Evolutionary conservation across 2,888 invertebrate species (phyloP).

Genomic region (Anaspis maculata): DNA sequence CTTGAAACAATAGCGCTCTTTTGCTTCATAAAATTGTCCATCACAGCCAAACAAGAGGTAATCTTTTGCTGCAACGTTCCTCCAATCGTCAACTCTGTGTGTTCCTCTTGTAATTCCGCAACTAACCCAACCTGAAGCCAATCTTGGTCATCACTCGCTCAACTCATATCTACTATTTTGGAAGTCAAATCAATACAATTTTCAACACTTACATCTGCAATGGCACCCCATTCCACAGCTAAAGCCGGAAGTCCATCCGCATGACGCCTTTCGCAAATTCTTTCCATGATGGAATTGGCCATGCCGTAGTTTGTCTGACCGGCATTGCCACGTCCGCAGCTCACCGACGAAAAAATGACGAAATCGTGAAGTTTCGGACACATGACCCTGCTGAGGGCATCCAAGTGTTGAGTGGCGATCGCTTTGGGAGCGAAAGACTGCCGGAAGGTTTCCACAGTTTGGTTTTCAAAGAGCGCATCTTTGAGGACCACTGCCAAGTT

Average conservation of each 20-base stretch:
- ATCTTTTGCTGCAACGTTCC: conserved; percentile 60
- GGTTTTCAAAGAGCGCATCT: too few species aligned
- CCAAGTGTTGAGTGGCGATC: too few species aligned
- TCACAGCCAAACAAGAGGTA: conserved; percentile 48
- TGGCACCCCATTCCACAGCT: conserved; percentile 98
- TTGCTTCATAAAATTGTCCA: conserved; percentile 63
- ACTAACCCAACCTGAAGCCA: too few species aligned
- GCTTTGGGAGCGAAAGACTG: too few species aligned
- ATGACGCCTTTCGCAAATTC: too few species aligned
- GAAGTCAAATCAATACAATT: too few species aligned
- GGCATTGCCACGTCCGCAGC: conserved; percentile 87
- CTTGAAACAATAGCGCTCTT: conserved; percentile 59
- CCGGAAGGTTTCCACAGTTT: too few species aligned
- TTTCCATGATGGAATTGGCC: too few species aligned
- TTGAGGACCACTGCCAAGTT: too few species aligned
- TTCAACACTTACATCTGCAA: conserved; percentile 96
- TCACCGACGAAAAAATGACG: conserved; percentile 85
- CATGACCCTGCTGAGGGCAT: conserved; percentile 41
- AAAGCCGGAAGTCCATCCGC: conserved; percentile 73
- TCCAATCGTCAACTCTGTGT: conserved; percentile 37
- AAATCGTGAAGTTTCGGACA: conserved; percentile 60
- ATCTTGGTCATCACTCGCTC: too few species aligned
- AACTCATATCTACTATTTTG: too few species aligned
- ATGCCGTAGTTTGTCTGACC: conserved; percentile 87
- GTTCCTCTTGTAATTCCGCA: too few species aligned